Conservation (phyloP, 2,888 invertebrate species). For the Eurytoma adleriae region DNA sequence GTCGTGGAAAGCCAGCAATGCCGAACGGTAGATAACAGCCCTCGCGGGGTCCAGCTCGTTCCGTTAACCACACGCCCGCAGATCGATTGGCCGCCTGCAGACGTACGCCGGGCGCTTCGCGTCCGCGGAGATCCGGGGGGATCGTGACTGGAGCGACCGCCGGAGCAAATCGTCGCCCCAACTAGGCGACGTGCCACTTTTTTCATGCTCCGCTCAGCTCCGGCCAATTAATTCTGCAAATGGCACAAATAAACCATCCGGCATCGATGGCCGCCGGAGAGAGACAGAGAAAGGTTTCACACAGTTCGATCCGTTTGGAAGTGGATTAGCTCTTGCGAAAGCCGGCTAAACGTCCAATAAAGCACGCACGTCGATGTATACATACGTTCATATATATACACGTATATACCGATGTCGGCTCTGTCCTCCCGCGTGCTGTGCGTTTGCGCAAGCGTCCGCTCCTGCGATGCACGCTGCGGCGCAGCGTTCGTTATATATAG, state of each 20-base stretch:
- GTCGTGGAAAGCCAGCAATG: background rate
- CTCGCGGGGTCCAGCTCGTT: conserved; percentile 62
- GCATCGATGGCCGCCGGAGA: no score
- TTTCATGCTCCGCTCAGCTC: no score
- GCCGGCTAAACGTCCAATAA: no score
- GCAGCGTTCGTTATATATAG: conserved; percentile 12
- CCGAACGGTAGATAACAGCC: conserved; percentile 63
- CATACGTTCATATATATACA: no score
- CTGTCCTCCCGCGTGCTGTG: background rate
- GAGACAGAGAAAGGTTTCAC: no score
- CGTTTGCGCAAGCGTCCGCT: conserved; percentile 14
- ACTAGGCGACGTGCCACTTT: background rate
- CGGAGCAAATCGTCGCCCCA: conserved; percentile 17
- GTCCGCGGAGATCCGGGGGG: conserved; percentile 63
- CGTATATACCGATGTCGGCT: no score
- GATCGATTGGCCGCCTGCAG: conserved; percentile 55
- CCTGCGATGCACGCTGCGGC: background rate
- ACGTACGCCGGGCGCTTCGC: conserved; percentile 27
- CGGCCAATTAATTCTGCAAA: no score
- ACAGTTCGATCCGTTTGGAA: no score
- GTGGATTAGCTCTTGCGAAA: no score
- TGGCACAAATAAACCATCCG: no score
- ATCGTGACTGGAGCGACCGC: conserved; percentile 56
- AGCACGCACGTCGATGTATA: no score
- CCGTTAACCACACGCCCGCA: conserved; percentile 66